These are phyloP conservation scores for Coluber constrictor DNA, from an alignment of 2,797 vertebrate species.

Conservation along the genomic window DNA sequence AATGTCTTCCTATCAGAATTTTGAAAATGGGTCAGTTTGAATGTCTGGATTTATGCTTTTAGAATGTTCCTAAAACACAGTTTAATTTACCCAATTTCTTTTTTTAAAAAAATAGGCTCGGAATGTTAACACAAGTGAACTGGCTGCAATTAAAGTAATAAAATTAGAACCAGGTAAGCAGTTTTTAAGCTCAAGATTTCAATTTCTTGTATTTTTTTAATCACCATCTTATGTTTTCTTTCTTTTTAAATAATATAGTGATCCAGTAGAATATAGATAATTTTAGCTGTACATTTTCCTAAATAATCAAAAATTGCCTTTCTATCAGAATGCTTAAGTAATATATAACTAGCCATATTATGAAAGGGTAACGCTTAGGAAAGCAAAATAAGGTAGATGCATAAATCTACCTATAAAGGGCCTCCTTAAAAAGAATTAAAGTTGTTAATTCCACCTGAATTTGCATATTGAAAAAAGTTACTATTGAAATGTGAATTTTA, in stretches of 20 bases:
- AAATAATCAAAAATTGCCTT: background rate
- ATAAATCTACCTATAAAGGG: background rate
- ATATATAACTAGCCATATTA: background rate
- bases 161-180: constrained; percentile 95
- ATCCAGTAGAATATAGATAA: background rate
- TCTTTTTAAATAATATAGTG: background rate
- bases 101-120: constrained; percentile 78
- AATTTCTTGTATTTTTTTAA: background rate
- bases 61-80: background rate
- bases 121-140: constrained; percentile 96
- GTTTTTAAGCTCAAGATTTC: background rate
- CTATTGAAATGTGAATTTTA: background rate
- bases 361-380: background rate
- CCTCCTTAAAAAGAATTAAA: background rate
- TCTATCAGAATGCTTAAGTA: background rate
- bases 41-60: background rate
- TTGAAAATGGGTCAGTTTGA: background rate
- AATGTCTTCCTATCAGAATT: background rate
- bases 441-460: background rate
- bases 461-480: background rate
- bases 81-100: background rate
- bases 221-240: background rate
- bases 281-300: background rate
- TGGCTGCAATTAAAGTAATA: constrained; percentile 99
- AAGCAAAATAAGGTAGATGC: background rate